phyloP scores from a whole-genome alignment of 2,113 vertebrate species.

The Poicephalus meyeri region DNA sequence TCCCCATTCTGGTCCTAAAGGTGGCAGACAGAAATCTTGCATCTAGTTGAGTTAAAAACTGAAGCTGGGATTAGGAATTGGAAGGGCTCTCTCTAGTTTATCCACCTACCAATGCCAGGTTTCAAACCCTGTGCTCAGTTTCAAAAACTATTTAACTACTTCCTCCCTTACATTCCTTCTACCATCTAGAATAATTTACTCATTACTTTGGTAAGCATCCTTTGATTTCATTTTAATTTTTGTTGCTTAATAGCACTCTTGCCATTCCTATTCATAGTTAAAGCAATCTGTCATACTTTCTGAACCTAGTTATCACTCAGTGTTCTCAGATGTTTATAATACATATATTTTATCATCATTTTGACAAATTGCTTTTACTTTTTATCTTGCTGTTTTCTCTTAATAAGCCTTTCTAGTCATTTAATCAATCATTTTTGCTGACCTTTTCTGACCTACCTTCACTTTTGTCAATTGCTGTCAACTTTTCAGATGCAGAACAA shows the following conservation, averaged over 20 bases:
- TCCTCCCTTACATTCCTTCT: background rate
- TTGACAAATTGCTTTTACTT: background rate
- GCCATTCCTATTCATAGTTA: background rate
- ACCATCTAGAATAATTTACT: background rate
- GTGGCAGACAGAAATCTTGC: background rate
- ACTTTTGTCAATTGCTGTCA: background rate
- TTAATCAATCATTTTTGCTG: background rate
- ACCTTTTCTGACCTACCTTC: background rate
- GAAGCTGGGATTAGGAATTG: background rate
- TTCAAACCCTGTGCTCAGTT: background rate
- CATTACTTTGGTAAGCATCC: background rate
- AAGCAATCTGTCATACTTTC: background rate
- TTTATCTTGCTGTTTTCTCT: background rate
- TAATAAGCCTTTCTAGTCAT: background rate
- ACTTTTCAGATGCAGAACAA: background rate
- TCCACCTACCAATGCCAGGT: background rate
- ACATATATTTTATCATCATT: background rate
- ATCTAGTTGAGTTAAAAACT: background rate
- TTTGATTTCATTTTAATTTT: background rate
- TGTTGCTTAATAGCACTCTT: background rate
- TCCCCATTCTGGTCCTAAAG: background rate
- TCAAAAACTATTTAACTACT: background rate
- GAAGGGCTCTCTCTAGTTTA: background rate
- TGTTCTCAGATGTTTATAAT: background rate
- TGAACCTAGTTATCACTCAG: background rate